Evolutionary conservation across 2,888 invertebrate species (phyloP).

Genomic region (Scrobipalpa costella): DNA sequence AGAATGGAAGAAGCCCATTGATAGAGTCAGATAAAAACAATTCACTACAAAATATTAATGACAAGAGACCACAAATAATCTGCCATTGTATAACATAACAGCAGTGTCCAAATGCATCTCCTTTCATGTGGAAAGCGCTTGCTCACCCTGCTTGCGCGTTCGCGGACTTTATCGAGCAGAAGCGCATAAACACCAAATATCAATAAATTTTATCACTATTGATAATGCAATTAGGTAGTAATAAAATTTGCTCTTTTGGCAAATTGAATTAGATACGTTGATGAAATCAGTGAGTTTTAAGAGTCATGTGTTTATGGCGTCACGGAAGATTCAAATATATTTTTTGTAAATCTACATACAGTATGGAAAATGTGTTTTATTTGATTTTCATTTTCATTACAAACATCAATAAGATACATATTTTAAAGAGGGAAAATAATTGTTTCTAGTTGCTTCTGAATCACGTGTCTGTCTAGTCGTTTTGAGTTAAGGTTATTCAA

Average conservation of each 20-base stretch:
- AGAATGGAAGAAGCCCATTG: no score
- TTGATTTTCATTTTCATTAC: no score
- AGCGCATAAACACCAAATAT: slow-evolving; percentile 17
- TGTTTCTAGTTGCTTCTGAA: no score
- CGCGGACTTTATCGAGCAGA: slow-evolving; percentile 22
- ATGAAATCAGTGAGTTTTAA: not conserved
- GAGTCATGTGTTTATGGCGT: not conserved
- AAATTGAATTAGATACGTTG: slow-evolving; percentile 4
- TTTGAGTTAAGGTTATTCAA: no score
- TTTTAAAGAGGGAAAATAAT: no score
- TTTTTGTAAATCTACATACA: not conserved
- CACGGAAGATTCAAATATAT: not conserved
- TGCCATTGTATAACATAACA: not conserved
- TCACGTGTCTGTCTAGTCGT: no score
- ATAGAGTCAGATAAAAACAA: not conserved
- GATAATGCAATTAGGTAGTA: slow-evolving; percentile 8
- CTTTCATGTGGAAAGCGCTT: not conserved
- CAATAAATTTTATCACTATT: slow-evolving; percentile 19
- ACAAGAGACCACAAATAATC: not conserved
- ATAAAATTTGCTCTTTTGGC: not conserved
- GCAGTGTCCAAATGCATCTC: not conserved
- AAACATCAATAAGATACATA: no score
- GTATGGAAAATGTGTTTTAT: not conserved
- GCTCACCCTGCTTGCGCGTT: slow-evolving; percentile 4
- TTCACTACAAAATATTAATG: not conserved